Base-by-base conservation (phyloP, 2,888 invertebrate species). In the Tryphoninae sp. region DNA sequence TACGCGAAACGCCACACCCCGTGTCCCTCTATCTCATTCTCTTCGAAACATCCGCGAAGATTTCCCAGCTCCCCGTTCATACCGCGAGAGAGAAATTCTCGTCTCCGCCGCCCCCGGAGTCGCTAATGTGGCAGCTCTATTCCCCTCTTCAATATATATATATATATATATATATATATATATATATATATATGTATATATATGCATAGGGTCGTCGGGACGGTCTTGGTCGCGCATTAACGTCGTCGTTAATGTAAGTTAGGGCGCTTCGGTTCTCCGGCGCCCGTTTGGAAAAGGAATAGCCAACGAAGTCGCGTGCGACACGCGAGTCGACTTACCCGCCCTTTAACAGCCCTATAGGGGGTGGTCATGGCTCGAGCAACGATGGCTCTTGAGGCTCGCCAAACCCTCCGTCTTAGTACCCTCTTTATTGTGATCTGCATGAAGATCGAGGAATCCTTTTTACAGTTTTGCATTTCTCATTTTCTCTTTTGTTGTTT, bases 1-100 rank as follows among this genome's bases (percentile, higher is more conserved):
- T 90, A 86, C 84, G 88, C 88, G 87, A 83, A 82, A 83, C 85
- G 86, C 87, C 89, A 87, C 89, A 88, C 88, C 88, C 88, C 83
- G 74, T 61, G 69, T 71, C 78, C 51, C 51, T 68, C 77, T 82
- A 81, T 81, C 84, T 58, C 33, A 61, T 42, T 82, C 80, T 80
- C 80, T 16, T 19, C 71, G 58, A 76, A 82, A 67, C 79, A 83
- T 83, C 77, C 84, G 82, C 84, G 80, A 84, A 83, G 85, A 85
- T 86, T 86, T 85, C 81, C 78, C 78, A 68, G 55, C 9, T 2
- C 2, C 65, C 49, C 69, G 83, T 9, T 62, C 64, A 33, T 19
- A 33, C 42, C 16, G 11, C 2, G 55, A 13, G 80, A 68, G 69
- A 65, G 58, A 71, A 45, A 67, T 71, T 73, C 73, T 61, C 58